Evolutionary conservation across 2,113 vertebrate genomes (phyloP).

Genomic region (Chionomys nivalis): DNA sequence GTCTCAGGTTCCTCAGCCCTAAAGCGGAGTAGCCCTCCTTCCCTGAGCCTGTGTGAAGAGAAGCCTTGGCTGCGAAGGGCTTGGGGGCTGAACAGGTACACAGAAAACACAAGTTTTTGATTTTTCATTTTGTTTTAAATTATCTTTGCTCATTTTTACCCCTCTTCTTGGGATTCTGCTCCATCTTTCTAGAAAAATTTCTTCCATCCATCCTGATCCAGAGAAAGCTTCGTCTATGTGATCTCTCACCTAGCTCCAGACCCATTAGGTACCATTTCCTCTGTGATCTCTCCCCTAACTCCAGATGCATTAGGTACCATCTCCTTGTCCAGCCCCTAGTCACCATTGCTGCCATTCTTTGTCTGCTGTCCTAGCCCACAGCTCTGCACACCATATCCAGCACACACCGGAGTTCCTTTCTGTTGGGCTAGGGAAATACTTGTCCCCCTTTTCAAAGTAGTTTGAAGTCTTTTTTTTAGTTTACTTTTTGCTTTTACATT

Average conservation of each 20-base stretch:
- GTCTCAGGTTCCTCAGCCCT: neutral
- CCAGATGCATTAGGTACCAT: no score
- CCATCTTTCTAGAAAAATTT: neutral
- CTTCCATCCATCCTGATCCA: neutral
- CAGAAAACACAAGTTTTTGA: neutral
- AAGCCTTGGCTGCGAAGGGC: neutral
- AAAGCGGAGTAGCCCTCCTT: neutral
- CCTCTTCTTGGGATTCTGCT: conserved; percentile 18
- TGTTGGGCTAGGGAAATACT: no score
- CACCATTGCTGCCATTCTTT: no score
- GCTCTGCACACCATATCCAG: no score
- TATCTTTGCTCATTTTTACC: conserved; percentile 3
- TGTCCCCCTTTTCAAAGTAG: neutral
- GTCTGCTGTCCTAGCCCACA: no score
- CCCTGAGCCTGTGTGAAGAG: neutral
- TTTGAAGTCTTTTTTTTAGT: neutral
- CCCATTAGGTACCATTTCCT: no score
- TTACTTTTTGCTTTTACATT: neutral
- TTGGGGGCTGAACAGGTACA: neutral
- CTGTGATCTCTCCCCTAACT: no score
- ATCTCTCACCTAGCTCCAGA: neutral
- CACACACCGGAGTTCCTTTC: no score
- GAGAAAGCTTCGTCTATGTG: neutral
- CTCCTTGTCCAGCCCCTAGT: no score
- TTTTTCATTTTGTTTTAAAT: neutral